Percentiles rank a stretch among this genome's conserved stretches.
phyloP scores from a whole-genome alignment of 2,113 vertebrate species.

The Pandion haliaetus region DNA sequence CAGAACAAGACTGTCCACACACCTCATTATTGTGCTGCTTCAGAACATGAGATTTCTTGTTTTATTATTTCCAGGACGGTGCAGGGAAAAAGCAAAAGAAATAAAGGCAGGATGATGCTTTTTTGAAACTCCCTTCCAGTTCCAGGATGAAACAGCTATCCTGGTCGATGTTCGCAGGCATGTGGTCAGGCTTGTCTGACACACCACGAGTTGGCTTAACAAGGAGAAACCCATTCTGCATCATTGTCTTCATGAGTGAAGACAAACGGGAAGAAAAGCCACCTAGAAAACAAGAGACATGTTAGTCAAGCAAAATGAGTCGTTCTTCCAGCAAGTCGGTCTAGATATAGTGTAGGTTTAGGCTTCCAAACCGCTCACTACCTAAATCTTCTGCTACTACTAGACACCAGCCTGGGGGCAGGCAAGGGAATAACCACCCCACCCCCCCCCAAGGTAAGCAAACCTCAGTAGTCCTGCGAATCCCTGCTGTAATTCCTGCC shows the following conservation, averaged over 20 bases:
- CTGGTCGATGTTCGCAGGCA: rapidly evolving
- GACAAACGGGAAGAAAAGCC: not conserved
- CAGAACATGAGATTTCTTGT: not conserved
- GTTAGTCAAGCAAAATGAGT: not conserved
- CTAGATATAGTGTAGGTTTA: not conserved
- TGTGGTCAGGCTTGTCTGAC: not conserved
- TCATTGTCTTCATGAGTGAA: not conserved
- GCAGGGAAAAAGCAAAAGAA: not conserved
- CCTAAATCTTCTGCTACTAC: not conserved
- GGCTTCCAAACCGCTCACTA: not conserved
- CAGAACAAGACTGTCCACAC: not conserved
- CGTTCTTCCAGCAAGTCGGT: not conserved
- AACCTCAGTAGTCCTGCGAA: not conserved
- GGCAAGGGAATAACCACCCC: not conserved
- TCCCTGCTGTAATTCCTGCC: not conserved
- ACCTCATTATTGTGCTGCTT: not conserved
- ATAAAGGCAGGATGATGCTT: not conserved
- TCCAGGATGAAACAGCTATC: not conserved
- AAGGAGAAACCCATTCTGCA: not conserved
- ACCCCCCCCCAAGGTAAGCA: not conserved
- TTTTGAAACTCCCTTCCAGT: not conserved
- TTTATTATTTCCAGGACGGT: not conserved
- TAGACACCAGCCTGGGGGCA: not conserved
- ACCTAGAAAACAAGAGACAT: not conserved
- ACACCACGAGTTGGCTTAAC: not conserved